Evolutionary conservation across 2,888 invertebrate species (phyloP).

Genomic region (Pediacus dermestoides): DNA sequence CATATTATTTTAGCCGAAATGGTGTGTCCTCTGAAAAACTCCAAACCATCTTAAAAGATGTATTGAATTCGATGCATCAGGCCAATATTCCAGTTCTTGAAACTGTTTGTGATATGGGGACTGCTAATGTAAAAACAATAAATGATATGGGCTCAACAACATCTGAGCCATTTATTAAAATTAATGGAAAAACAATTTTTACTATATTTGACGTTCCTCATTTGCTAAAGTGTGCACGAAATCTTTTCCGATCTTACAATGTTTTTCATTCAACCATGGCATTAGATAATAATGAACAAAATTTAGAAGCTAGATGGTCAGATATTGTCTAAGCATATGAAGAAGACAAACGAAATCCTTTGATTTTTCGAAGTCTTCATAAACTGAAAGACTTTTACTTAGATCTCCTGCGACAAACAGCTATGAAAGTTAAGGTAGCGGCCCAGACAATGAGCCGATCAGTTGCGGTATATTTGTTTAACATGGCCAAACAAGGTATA

Average conservation of each 20-base stretch:
- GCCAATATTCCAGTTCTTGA: slow-evolving; percentile 11
- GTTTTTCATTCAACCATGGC: slow-evolving; percentile 2
- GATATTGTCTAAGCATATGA: neutral
- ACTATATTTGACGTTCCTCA: slow-evolving; percentile 11
- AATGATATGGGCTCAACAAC: slow-evolving; percentile 4
- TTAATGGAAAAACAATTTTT: slow-evolving; percentile 1
- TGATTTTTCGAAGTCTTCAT: neutral
- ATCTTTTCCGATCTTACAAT: slow-evolving; percentile 9
- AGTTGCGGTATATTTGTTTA: slow-evolving; percentile 5
- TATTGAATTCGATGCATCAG: neutral
- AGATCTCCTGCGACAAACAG: neutral
- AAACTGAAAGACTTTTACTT: slow-evolving; percentile 1
- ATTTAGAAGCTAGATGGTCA: slow-evolving; percentile 8
- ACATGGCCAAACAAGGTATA: slow-evolving; percentile 8
- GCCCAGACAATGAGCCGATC: slow-evolving; percentile 13
- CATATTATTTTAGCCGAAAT: slow-evolving; percentile 16
- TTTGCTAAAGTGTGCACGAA: slow-evolving; percentile 9
- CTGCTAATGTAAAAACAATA: slow-evolving; percentile 11
- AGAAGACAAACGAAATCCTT: neutral
- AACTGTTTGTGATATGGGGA: slow-evolving; percentile 15
- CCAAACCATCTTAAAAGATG: slow-evolving; percentile 4
- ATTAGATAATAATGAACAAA: neutral
- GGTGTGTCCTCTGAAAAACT: neutral
- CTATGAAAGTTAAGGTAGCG: slow-evolving; percentile 11
- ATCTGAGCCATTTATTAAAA: slow-evolving; percentile 3